A percentile compares a stretch with the other conserved stretches of the same genome.
Conservation (phyloP, 1,140 invertebrate species). For the Magallana angulata region DNA sequence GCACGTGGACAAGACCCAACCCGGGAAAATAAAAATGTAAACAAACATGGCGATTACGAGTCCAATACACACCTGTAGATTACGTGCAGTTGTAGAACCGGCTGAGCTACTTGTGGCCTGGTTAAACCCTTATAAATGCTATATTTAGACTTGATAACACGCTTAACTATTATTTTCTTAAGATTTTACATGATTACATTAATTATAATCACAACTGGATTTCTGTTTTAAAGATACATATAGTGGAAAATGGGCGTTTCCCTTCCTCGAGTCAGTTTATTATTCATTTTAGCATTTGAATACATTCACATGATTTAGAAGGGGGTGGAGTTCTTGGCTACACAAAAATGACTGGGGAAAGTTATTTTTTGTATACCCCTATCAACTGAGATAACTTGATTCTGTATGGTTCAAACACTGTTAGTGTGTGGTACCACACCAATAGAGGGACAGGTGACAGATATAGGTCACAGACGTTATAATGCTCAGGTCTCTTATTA, state of each 20-base stretch:
- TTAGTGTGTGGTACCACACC: too few relatives aligned
- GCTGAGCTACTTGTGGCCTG: not conserved
- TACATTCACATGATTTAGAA: not conserved
- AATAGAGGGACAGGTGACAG: not conserved
- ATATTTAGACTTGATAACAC: too few relatives aligned
- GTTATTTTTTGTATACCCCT: not conserved
- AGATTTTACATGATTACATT: too few relatives aligned
- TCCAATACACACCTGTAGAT: constrained; percentile 36
- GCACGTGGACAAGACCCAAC: not conserved
- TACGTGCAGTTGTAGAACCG: not conserved
- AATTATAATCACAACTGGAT: too few relatives aligned
- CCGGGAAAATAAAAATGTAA: constrained; percentile 23
- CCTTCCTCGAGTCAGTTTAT: not conserved
- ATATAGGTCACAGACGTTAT: not conserved
- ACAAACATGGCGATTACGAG: constrained; percentile 39
- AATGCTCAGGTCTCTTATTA: not conserved
- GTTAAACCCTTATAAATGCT: too few relatives aligned
- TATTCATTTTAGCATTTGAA: not conserved
- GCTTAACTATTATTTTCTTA: too few relatives aligned
- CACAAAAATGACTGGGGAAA: not conserved
- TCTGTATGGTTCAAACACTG: too few relatives aligned
- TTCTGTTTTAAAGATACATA: not conserved
- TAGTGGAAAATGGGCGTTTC: constrained; percentile 7
- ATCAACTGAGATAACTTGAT: not conserved
- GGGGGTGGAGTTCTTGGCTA: not conserved